Evolutionary conservation across 2,797 vertebrate genomes (phyloP), one percentile per base, ranked within the genome.

Genomic region (Etheostoma nigrum): DNA sequence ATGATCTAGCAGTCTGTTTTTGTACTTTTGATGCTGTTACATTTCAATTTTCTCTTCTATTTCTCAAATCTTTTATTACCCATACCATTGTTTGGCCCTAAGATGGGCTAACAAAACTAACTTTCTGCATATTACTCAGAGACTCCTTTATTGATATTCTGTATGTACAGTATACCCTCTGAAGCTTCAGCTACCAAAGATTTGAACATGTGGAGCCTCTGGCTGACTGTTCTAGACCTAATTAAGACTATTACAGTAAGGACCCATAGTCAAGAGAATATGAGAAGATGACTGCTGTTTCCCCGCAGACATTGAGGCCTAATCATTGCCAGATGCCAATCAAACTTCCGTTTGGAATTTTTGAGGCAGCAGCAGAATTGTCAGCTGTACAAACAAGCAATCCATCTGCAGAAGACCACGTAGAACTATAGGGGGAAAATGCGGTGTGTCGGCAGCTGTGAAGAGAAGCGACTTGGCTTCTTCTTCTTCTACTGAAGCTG

Each of bases 301-400:
- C 45, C 45, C 68, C 40, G 49, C 78, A 66, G 69, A 72, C 57
- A 45, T 4, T 33, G 52, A 74, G 11, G 60, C 71, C 59, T 53
- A 74, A 87, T 89, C 79, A 77, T 87, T 74, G 67, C 73, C 51
- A 69, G 48, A 76, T 53, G 74, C 65, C 36, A 73, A 72, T 89
- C 71, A 81, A 60, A 72, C 68, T 60, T 80, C 61, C 82, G 76
- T 86, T 82, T 72, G 49, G 65, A 74, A 58, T 72, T 76, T 51
- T 53, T 75, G 49, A 80, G 21, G 78, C 86, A 81, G 78, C 86
- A 72, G 72, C 66, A 51, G 68, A 30, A 36, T 82, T 83, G 67
- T 47, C 81, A 89, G 79, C 76, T 87, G 83, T 63, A 66, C 79
- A 90, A 86, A 86, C 78, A 89, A 83, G 72, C 45, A 67, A 65